These are phyloP conservation scores for Trichogramma pretiosum DNA, from an alignment of 1,140 invertebrate species.

Conservation along the genomic window DNA sequence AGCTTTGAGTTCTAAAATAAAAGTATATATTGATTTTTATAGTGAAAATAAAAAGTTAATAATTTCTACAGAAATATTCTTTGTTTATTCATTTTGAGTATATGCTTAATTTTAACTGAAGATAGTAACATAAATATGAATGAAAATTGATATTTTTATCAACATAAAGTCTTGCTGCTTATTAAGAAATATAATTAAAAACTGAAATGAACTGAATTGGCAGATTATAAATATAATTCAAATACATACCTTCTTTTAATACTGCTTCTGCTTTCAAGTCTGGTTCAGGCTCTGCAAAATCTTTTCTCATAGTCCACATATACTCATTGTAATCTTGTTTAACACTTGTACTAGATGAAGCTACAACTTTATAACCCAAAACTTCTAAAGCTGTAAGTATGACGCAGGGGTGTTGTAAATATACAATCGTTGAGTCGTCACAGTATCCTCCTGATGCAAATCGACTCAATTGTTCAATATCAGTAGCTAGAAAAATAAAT, in stretches of 20 bases:
- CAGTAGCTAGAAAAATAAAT: slow-evolving; percentile 49
- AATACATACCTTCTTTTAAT: slow-evolving; percentile 34
- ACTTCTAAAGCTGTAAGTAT: slow-evolving; percentile 77
- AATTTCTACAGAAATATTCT: neutral
- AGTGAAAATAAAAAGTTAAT: slow-evolving; percentile 1
- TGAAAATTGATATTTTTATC: neutral
- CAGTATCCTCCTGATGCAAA: slow-evolving; percentile 73
- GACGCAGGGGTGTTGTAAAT: slow-evolving; percentile 76
- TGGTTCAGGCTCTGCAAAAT: slow-evolving; percentile 71
- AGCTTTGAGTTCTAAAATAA: slow-evolving; percentile 39
- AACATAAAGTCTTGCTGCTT: neutral
- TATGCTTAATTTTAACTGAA: too few species aligned
- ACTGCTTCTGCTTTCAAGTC: too few species aligned
- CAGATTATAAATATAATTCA: neutral
- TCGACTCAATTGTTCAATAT: slow-evolving; percentile 68
- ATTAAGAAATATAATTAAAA: neutral
- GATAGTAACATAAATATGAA: neutral
- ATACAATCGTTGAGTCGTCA: slow-evolving; percentile 71
- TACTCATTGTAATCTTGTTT: slow-evolving; percentile 82
- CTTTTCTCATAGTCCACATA: slow-evolving; percentile 87
- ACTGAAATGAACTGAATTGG: neutral
- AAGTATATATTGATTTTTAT: slow-evolving; percentile 10
- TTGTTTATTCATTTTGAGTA: too few species aligned
- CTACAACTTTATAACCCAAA: slow-evolving; percentile 75
- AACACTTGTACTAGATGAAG: slow-evolving; percentile 71